A percentile compares a stretch with the other conserved stretches of the same genome.
Evolutionary conservation across 2,113 vertebrate genomes (phyloP).

Genomic region (Hippopotamus amphibius): DNA sequence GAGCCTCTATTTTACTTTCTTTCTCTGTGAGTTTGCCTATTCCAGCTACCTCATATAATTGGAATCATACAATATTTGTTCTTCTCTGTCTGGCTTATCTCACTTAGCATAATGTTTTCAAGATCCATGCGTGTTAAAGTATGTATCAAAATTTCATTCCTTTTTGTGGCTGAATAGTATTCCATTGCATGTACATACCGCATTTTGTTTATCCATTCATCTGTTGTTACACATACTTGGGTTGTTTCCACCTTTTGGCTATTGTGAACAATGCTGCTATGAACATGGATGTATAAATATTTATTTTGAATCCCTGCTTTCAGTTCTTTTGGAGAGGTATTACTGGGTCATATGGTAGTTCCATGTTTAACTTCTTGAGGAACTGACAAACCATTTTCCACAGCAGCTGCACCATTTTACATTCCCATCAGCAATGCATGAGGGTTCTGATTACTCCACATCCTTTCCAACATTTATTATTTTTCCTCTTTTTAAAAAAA

Average conservation of each 20-base stretch:
- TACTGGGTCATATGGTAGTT: background rate
- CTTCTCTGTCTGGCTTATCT: background rate
- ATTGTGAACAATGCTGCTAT: background rate
- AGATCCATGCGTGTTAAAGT: background rate
- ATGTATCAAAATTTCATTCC: background rate
- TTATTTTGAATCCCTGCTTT: background rate
- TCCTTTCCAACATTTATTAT: background rate
- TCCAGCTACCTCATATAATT: background rate
- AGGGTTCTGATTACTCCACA: background rate
- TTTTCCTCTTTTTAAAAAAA: background rate
- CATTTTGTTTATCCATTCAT: background rate
- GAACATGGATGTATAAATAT: background rate
- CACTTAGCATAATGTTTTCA: background rate
- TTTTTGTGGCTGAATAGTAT: background rate
- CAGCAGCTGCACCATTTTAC: background rate
- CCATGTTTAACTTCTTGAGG: background rate
- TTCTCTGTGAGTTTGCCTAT: background rate
- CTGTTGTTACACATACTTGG: background rate
- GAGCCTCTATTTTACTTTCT: background rate
- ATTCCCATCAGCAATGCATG: background rate
- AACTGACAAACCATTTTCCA: background rate
- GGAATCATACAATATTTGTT: background rate
- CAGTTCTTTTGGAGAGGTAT: background rate
- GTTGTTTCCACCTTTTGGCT: background rate
- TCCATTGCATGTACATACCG: background rate